Percentiles rank a stretch among this genome's conserved stretches.
Evolutionary conservation across 2,797 vertebrate species (phyloP).

Genomic region (Pipistrellus nathusii): DNA sequence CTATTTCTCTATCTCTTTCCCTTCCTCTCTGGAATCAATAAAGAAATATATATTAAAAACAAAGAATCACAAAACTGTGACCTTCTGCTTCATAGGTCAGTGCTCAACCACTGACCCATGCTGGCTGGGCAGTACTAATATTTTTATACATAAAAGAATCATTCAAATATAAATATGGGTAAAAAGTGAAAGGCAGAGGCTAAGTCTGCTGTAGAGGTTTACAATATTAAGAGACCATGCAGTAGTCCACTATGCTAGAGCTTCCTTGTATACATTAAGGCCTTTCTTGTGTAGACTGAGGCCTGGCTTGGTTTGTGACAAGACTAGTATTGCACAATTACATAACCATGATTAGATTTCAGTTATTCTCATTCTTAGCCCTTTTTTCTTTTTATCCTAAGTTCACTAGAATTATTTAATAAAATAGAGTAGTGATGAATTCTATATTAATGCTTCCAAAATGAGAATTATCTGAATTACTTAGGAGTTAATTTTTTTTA

Average conservation of each 20-base stretch:
- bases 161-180: slow-evolving; percentile 16
- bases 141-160: slow-evolving; percentile 37
- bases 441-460: slow-evolving; percentile 24
- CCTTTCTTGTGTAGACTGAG: not conserved
- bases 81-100: too few species aligned
- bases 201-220: not conserved
- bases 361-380: not conserved
- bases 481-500: not conserved
- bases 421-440: slow-evolving; percentile 6
- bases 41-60: too few species aligned
- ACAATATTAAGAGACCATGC: not conserved
- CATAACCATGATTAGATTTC: not conserved
- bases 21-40: too few species aligned
- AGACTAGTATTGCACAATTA: not conserved
- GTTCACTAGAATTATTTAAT: not conserved
- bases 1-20: too few species aligned
- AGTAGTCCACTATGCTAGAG: not conserved
- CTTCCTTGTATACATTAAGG: not conserved
- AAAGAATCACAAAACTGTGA: too few species aligned
- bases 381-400: not conserved
- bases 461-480: slow-evolving; percentile 34
- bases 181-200: not conserved
- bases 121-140: not conserved
- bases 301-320: not conserved
- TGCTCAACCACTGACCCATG: too few species aligned